A percentile compares a stretch with the other conserved stretches of the same genome.
phyloP scores from a whole-genome alignment of 1,140 invertebrate species.

The Macrosteles quadrilineatus region DNA sequence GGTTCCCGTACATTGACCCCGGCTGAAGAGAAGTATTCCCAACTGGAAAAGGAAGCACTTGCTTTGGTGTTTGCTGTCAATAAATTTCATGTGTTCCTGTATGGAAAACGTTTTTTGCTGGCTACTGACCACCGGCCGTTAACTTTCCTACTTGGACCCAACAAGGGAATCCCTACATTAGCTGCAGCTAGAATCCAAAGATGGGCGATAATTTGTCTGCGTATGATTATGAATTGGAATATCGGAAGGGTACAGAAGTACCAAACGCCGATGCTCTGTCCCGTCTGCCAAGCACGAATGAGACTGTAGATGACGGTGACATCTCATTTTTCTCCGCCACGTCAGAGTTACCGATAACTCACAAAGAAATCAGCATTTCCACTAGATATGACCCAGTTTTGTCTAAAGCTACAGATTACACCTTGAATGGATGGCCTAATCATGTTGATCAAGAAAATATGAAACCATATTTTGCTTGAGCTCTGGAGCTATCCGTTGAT shows the following conservation, averaged over 20 bases:
- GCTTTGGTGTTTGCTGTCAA: slow-evolving; percentile 9
- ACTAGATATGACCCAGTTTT: slow-evolving; percentile 19
- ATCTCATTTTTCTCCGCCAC: slow-evolving; percentile 4
- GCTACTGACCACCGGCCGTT: slow-evolving; percentile 18
- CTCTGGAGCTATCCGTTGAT: slow-evolving; percentile 24
- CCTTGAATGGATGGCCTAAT: slow-evolving; percentile 15
- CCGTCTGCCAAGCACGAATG: background rate
- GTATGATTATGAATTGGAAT: slow-evolving; percentile 26
- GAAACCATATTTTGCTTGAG: slow-evolving; percentile 16
- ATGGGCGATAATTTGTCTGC: slow-evolving; percentile 18
- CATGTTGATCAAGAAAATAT: background rate
- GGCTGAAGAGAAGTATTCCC: slow-evolving; percentile 40
- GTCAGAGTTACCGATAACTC: background rate
- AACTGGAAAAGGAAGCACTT: slow-evolving; percentile 17
- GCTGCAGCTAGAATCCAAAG: slow-evolving; percentile 19
- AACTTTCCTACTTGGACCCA: slow-evolving; percentile 18
- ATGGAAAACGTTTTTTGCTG: slow-evolving; percentile 24
- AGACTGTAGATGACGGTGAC: slow-evolving; percentile 12
- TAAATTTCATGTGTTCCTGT: slow-evolving; percentile 18
- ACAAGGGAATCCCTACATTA: background rate
- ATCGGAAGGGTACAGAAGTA: background rate
- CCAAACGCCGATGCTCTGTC: slow-evolving; percentile 19
- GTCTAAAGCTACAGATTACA: slow-evolving; percentile 21
- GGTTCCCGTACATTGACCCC: slow-evolving; percentile 51
- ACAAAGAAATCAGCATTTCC: background rate